phyloP scores from a whole-genome alignment of 2,888 invertebrate species.

The Harpagoxenus sublaevis region DNA sequence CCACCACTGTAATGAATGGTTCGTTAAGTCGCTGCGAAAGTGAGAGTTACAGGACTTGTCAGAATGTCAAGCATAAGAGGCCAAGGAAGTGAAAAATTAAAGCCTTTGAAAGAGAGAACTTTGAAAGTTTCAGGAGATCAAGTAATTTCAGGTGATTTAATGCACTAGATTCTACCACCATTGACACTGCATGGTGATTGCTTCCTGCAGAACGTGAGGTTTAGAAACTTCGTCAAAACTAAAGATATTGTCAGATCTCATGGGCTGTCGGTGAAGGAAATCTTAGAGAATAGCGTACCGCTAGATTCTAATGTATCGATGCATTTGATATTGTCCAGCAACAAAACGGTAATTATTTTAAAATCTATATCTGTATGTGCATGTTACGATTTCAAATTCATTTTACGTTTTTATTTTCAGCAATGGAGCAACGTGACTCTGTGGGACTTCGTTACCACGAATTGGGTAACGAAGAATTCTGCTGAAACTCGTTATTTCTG shows the following conservation, averaged over 20 bases:
- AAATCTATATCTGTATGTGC: neutral
- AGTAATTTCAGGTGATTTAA: too few relatives aligned
- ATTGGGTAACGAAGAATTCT: slow-evolving; percentile 82
- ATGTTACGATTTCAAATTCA: slow-evolving; percentile 7
- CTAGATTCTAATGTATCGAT: slow-evolving; percentile 81
- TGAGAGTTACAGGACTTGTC: slow-evolving; percentile 84
- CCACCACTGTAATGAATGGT: slow-evolving; percentile 67
- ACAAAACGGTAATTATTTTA: slow-evolving; percentile 76
- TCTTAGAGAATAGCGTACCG: slow-evolving; percentile 82
- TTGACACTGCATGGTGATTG: slow-evolving; percentile 85
- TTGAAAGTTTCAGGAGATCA: too few relatives aligned
- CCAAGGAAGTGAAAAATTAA: slow-evolving; percentile 84
- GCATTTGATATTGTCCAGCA: slow-evolving; percentile 83
- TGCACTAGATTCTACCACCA: slow-evolving; percentile 85
- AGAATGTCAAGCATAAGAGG: slow-evolving; percentile 86
- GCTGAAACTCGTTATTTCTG: slow-evolving; percentile 86
- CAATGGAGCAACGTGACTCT: slow-evolving; percentile 86
- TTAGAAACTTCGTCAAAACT: slow-evolving; percentile 84
- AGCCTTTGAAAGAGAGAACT: slow-evolving; percentile 86
- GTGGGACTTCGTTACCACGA: slow-evolving; percentile 82
- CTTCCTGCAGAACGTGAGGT: slow-evolving; percentile 85
- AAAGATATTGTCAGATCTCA: slow-evolving; percentile 80
- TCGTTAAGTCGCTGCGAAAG: slow-evolving; percentile 68
- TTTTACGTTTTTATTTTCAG: slow-evolving; percentile 46
- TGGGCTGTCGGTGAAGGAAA: slow-evolving; percentile 80